These are phyloP conservation scores for Pararge aegeria DNA, from an alignment of 1,140 invertebrate genomes.

Conservation along the genomic window DNA sequence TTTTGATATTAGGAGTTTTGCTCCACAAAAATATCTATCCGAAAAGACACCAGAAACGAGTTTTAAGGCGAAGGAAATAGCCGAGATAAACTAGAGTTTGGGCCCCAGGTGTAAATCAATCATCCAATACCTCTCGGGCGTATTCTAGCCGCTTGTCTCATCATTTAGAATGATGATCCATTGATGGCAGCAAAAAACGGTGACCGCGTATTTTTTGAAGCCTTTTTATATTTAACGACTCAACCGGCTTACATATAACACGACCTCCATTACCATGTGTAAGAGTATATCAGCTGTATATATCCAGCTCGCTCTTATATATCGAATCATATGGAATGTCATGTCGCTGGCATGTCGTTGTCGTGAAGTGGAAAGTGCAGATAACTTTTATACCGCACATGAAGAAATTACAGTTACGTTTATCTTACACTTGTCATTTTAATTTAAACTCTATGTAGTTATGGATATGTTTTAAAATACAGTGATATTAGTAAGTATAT, in stretches of 20 bases:
- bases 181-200: slow-evolving; percentile 24
- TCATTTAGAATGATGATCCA: slow-evolving; percentile 26
- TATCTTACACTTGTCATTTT: slow-evolving; percentile 3
- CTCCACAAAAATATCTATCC: background rate
- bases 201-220: slow-evolving; percentile 21
- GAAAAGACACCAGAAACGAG: slow-evolving; percentile 2
- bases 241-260: background rate
- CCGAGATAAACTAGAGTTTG: slow-evolving; percentile 9
- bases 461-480: background rate
- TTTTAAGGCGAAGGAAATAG: background rate
- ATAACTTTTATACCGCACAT: slow-evolving; percentile 25
- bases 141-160: slow-evolving; percentile 26
- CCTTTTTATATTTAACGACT: background rate
- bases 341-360: slow-evolving; percentile 1
- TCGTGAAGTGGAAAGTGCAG: background rate
- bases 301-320: background rate
- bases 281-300: background rate
- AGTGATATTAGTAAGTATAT: slow-evolving; percentile 4
- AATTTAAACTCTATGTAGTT: background rate
- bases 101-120: slow-evolving; percentile 24
- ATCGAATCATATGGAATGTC: background rate
- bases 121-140: slow-evolving; percentile 16
- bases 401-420: slow-evolving; percentile 28
- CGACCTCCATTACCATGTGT: slow-evolving; percentile 9
- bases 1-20: background rate